Evolutionary conservation across 2,888 invertebrate species (phyloP).

Genomic region (Boloria euphrosyne): DNA sequence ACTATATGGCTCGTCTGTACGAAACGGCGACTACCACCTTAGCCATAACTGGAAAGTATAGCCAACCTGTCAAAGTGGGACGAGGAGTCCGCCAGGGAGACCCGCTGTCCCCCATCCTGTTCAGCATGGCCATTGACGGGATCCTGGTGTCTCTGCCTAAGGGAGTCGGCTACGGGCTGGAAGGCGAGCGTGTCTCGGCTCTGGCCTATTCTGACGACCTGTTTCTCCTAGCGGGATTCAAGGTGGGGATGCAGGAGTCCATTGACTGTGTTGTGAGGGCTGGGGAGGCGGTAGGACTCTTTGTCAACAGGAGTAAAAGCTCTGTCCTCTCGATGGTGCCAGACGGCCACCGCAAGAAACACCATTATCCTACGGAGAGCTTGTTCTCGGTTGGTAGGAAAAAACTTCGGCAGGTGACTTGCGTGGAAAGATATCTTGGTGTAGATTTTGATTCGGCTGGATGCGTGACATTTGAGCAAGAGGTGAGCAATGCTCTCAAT

Average conservation of each 20-base stretch:
- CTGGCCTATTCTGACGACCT: conserved; percentile 62
- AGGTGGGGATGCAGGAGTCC: conserved; percentile 45
- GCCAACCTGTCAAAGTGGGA: conserved; percentile 43
- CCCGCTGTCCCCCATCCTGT: conserved; percentile 56
- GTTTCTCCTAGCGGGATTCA: conserved; percentile 47
- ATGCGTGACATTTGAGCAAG: conserved; percentile 44
- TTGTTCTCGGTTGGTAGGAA: conserved; percentile 39
- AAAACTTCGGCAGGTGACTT: conserved; percentile 36
- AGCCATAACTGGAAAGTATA: conserved; percentile 38
- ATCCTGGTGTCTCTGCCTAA: conserved; percentile 41
- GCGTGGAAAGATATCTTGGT: conserved; percentile 45
- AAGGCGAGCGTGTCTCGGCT: conserved; percentile 44
- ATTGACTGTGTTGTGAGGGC: conserved; percentile 1
- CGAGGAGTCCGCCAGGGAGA: conserved; percentile 64
- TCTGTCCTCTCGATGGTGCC: conserved; percentile 46
- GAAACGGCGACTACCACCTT: conserved; percentile 48
- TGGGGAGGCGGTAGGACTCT: conserved; percentile 36
- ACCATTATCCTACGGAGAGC: conserved; percentile 35
- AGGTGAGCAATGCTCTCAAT: conserved; percentile 43
- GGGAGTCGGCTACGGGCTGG: conserved; percentile 42
- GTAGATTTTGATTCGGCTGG: conserved; percentile 50
- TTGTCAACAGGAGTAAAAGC: conserved; percentile 44
- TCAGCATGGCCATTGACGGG: conserved; percentile 50
- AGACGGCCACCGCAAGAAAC: conserved; percentile 47
- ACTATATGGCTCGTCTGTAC: conserved; percentile 53